phyloP scores from a whole-genome alignment of 2,797 vertebrate genomes.

The Sus cebifrons region DNA sequence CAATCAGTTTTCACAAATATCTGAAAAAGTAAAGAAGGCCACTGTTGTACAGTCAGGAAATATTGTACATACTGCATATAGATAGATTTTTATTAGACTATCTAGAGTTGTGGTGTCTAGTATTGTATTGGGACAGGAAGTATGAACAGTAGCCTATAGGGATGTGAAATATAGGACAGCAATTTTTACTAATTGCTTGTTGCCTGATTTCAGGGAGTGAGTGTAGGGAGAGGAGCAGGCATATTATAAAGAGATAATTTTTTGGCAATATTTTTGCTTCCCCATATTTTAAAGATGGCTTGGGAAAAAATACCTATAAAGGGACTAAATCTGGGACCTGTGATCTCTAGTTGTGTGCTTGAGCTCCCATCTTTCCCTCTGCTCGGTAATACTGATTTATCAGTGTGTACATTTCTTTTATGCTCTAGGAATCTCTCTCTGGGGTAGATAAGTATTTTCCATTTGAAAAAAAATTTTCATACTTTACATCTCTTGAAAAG shows the following conservation, averaged over 20 bases:
- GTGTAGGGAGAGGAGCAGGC: neutral
- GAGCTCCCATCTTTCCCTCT: constrained; percentile 1
- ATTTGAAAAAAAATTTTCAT: constrained; percentile 23
- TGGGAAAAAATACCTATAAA: neutral
- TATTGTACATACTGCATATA: neutral
- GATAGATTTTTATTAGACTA: constrained; percentile 21
- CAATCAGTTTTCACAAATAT: neutral
- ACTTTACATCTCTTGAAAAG: constrained; percentile 42
- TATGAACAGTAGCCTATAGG: constrained; percentile 49
- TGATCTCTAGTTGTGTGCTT: neutral
- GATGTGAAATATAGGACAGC: constrained; percentile 39
- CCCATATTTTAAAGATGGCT: constrained; percentile 34
- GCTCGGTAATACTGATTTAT: neutral
- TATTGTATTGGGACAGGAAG: neutral
- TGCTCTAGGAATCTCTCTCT: constrained; percentile 1
- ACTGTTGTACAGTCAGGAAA: neutral
- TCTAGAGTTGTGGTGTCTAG: constrained; percentile 43
- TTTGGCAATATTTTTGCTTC: constrained; percentile 52
- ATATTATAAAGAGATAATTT: neutral
- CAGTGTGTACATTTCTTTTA: neutral
- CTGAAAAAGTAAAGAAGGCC: constrained; percentile 19
- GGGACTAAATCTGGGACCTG: neutral
- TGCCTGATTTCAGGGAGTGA: neutral
- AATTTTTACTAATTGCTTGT: constrained; percentile 47
- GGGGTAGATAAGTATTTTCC: constrained; percentile 11